Base-by-base conservation (phyloP, 92 coral and sea anemone species). In the Galaxea fascicularis region DNA sequence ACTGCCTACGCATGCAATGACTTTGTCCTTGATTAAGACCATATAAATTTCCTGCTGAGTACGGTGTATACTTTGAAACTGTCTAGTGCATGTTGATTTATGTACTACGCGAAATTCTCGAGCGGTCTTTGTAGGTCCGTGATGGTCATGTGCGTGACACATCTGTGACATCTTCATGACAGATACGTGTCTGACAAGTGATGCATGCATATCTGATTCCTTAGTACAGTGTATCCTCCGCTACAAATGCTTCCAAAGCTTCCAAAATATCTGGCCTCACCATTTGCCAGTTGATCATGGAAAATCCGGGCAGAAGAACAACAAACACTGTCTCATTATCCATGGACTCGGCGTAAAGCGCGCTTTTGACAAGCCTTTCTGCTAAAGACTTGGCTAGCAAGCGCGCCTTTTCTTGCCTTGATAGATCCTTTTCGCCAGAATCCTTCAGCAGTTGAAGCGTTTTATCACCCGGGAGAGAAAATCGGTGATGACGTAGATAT, bases 321-420 rank as follows among this genome's bases (percentile, higher is more conserved):
- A 87, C 94, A 76, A 95, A 87, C 2, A 93, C 98, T 11, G 98
- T 90, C 27, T 89, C 71, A 65, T 95, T 91, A 79, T 89, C 95
- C 47, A 90, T 82, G 10, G 97, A 90, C 10, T 95, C 99, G n/a
- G 99, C 98, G 17, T 95, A 73, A 52, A 97, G 77, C n/a, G 98
- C 95, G 68, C 95, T 87, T 72, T 91, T 93, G 30, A 97, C 94
- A 15, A 97, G 92, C 75, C 99, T 92, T 83, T 91, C 92, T 69
- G 96, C 84, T 16, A 97, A 64, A 56, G 78, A 78, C 89, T 91
- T 93, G 52, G 97, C 98, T 68, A 97, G 76, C 35, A 97, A 74
- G 11, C 91, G 88, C 82, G 93, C 94, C 45, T 89, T 95, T 45
- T 97, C 98, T 7, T 87, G 71, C 78, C 77, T 76, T 29, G 87